Base-by-base conservation (phyloP, 2,113 vertebrate species). In the Catharus minimus region DNA sequence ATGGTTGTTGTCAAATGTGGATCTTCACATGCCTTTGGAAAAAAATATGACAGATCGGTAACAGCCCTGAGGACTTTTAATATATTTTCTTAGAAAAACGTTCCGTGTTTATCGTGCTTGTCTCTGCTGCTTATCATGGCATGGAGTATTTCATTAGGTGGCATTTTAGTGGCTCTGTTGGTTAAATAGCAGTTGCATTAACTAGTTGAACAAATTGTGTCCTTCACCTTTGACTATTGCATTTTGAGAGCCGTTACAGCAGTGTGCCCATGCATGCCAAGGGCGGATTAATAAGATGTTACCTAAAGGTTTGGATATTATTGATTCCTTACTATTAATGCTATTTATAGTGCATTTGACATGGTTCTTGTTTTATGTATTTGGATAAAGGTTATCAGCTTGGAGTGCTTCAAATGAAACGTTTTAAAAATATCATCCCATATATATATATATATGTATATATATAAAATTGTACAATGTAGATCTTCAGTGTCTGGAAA, bases 251-350 rank as follows among this genome's bases (percentile, higher is more conserved):
- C 74, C 77, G 62, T 92, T 80, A 39, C 41, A 92, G 91, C 79
- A 60, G 67, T 91, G 75, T 88, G 64, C 44, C 86, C 50, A 1
- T 82, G 88, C 91, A 79, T 82, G 86, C 58, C 90, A 77, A 95
- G 91, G 92, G 62, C 7, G 1, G 89, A 85, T 94, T 83, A 85
- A 81, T 93, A 88, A 96, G 95, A 90, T 90, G 69, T 65, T 94
- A 78, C 91, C 30, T 95, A 82, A 77, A 94, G 84, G 81, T 96
- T 86, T 71, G 87, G n/a, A 33, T 93, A 92, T 39, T 95, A 92
- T 95, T 64, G 89, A 93, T 97, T 92, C 94, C 81, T 96, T 93
- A 95, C 64, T 77, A 86, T 87, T 81, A 60, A 90, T 90, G 84
- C 92, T 94, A 71, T 93, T 92, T 93, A 90, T 95, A 68, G 58